These are phyloP conservation scores for Orius laevigatus DNA, from an alignment of 1,140 invertebrate species.

Conservation along the genomic window DNA sequence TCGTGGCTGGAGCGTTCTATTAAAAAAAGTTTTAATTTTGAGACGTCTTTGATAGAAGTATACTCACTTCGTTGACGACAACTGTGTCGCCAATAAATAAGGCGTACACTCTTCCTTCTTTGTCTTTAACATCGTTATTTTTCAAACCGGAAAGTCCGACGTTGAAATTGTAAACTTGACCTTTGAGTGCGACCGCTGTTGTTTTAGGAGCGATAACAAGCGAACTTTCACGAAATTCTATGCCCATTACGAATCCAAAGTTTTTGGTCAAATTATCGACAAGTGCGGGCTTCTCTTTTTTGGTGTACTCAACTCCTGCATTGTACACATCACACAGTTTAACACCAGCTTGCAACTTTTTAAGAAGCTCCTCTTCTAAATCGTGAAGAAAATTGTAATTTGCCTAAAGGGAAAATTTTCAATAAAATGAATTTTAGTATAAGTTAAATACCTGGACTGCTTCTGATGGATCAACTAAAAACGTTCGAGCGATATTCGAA, in stretches of 20 bases:
- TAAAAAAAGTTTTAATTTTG: not conserved
- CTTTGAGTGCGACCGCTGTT: slow-evolving; percentile 62
- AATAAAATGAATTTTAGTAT: slow-evolving; percentile 8
- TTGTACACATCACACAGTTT: slow-evolving; percentile 86
- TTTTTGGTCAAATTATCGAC: slow-evolving; percentile 86
- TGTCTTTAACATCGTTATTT: slow-evolving; percentile 70
- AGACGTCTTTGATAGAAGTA: not conserved
- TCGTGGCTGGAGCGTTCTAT: slow-evolving; percentile 45
- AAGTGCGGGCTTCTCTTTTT: slow-evolving; percentile 72
- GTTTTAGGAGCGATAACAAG: slow-evolving; percentile 85
- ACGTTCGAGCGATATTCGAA: slow-evolving; percentile 94
- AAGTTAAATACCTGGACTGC: slow-evolving; percentile 39
- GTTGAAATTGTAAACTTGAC: slow-evolving; percentile 95
- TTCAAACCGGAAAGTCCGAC: slow-evolving; percentile 79
- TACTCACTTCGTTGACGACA: slow-evolving; percentile 64
- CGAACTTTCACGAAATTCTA: slow-evolving; percentile 93
- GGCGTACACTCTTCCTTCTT: slow-evolving; percentile 79
- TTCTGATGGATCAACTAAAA: slow-evolving; percentile 86
- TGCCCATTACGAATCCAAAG: slow-evolving; percentile 92
- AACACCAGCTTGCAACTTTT: slow-evolving; percentile 62
- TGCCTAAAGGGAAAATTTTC: slow-evolving; percentile 33
- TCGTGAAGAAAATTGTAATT: slow-evolving; percentile 87
- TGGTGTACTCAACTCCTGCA: slow-evolving; percentile 60
- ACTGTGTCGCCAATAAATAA: slow-evolving; percentile 96
- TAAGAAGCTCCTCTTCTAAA: slow-evolving; percentile 83